phyloP scores from a whole-genome alignment of 1,140 invertebrate genomes.

The Caligus rogercresseyi region DNA sequence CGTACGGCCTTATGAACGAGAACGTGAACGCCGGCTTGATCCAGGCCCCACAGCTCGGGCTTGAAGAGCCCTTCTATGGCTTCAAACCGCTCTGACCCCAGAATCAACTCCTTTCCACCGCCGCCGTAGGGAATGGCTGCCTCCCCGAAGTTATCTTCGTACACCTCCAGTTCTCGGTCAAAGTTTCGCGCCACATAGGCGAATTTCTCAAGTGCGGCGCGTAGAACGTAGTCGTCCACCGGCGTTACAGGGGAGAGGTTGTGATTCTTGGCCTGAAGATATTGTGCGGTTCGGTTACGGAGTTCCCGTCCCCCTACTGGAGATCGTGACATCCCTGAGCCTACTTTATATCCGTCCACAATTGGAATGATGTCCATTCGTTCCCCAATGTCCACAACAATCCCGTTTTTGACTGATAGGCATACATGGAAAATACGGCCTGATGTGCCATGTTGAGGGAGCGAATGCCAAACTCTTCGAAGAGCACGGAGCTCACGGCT shows the following conservation, averaged over 20 bases:
- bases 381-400: conserved; percentile 45
- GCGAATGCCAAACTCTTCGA: conserved; percentile 31
- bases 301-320: conserved; percentile 13
- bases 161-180: conserved; percentile 28
- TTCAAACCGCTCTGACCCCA: conserved; percentile 35
- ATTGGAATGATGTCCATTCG: conserved; percentile 42
- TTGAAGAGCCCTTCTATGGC: conserved; percentile 44
- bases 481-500: conserved; percentile 30
- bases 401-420: conserved; percentile 43
- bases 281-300: neutral
- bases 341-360: conserved; percentile 33
- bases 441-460: conserved; percentile 40
- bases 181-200: conserved; percentile 37
- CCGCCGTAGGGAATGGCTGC: neutral
- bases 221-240: conserved; percentile 4
- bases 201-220: conserved; percentile 28
- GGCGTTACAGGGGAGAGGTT: neutral
- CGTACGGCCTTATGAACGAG: conserved; percentile 40
- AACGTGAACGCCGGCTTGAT: conserved; percentile 39
- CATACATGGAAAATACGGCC: conserved; percentile 40
- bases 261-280: conserved; percentile 15
- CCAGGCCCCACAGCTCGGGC: conserved; percentile 41
- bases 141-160: conserved; percentile 24
- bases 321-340: neutral
- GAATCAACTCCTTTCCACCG: conserved; percentile 24